Evolutionary conservation across 2,888 invertebrate species (phyloP).

Genomic region (Drosophila vallismaia): DNA sequence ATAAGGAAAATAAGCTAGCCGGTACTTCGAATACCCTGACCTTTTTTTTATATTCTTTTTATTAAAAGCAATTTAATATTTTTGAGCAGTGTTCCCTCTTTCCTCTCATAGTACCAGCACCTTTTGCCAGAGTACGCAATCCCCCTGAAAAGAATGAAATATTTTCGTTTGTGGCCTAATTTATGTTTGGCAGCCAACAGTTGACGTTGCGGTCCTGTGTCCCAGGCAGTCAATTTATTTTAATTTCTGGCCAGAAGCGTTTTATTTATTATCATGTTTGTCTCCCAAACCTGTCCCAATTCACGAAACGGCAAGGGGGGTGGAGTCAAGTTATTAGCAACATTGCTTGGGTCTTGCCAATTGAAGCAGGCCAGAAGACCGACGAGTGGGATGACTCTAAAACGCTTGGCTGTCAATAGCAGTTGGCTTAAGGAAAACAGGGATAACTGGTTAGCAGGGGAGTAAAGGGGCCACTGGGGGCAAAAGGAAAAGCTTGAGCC

Average conservation of each 20-base stretch:
- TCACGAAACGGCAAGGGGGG: conserved; percentile 7
- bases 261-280: conserved; percentile 78
- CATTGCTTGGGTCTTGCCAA: conserved; percentile 58
- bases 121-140: neutral
- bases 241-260: conserved; percentile 76
- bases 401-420: conserved; percentile 56
- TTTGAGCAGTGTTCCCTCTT: neutral
- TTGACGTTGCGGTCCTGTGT: conserved; percentile 56
- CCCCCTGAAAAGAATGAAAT: conserved; percentile 32
- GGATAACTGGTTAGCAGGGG: neutral
- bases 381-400: conserved; percentile 24
- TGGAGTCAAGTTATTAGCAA: conserved; percentile 66
- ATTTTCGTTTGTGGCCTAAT: conserved; percentile 55
- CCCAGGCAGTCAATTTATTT: conserved; percentile 77
- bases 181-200: conserved; percentile 51
- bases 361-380: conserved; percentile 37
- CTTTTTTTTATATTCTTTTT: neutral
- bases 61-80: neutral
- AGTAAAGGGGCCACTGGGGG: neutral
- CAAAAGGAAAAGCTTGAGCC: conserved; percentile 16
- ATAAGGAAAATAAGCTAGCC: neutral
- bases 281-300: conserved; percentile 12
- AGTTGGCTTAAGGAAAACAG: conserved; percentile 21
- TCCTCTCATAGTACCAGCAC: too few relatives aligned
- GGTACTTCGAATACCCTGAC: neutral